Base-by-base conservation (phyloP, 2,797 vertebrate species). In the Sarcophilus harrisii region DNA sequence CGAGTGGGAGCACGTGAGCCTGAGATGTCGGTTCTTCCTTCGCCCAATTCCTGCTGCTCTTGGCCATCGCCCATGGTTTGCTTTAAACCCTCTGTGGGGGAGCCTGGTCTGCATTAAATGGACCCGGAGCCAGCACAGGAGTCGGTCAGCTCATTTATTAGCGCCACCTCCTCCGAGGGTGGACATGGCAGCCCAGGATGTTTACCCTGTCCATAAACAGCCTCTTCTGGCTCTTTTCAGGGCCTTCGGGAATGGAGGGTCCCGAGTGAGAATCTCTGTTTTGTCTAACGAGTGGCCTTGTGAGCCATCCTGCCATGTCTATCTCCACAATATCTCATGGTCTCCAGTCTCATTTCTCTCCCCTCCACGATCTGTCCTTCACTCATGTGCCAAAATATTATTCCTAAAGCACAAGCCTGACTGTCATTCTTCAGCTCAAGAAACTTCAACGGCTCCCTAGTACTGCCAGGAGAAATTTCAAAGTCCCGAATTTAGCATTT, bases 401-500 rank as follows among this genome's bases (percentile, higher is more conserved):
- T 32, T 62, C 60, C 60, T 16, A 62, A 32, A 62, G 4, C 30
- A 32, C 60, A 62, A 24, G 29, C 49, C 21, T 55, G 38, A 58
- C 60, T 2, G 6, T 11, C 58, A 45, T 0, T 10, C 60, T 49
- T 57, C 29, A 2, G 2, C 28, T 27, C 9, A 13, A 2, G 45
- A 58, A 58, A 9, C 14, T 29, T 90, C 55, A 2, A 24, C 13
- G 30, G 30, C 60, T 3, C 12, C 4, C 57, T 62, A 55, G 32
- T 38, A 6, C 29, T 1, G 6, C 32, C 18, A 0, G 12, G 24
- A 30, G 3, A 38, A 11, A 38, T 8, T 3, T 87, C 55, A 5
- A 58, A 52, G 29, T 5, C 4, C 9, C 9, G 1, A 45, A 14
- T 45, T 32, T n/a, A n/a, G 32, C 62, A 73, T 38, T 73, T n/a